These are phyloP conservation scores for Ictidomys tridecemlineatus DNA, from an alignment of 2,113 vertebrate species.

Conservation along the genomic window DNA sequence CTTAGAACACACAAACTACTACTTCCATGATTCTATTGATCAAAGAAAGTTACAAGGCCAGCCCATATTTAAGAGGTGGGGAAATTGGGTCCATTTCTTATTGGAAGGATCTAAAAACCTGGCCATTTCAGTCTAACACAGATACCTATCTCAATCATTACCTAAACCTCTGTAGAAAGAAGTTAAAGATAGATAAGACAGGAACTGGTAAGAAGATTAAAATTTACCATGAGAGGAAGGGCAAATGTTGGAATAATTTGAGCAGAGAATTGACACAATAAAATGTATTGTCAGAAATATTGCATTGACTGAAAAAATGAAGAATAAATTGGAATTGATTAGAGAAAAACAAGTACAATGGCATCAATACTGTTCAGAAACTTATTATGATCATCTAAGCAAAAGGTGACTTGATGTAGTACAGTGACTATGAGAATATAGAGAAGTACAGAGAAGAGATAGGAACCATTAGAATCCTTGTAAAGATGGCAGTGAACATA, in stretches of 20 bases:
- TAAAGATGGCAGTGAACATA: background rate
- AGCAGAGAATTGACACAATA: background rate
- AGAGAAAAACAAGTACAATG: background rate
- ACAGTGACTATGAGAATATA: background rate
- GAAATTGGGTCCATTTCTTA: background rate
- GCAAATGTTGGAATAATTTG: constrained; percentile 9
- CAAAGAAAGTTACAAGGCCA: background rate
- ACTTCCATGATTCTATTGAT: background rate
- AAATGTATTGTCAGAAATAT: constrained; percentile 34
- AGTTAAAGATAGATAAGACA: background rate
- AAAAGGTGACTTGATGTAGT: background rate
- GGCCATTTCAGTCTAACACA: background rate
- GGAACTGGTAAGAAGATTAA: constrained; percentile 48
- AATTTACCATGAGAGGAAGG: background rate
- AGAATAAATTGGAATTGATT: constrained; percentile 38
- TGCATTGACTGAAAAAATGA: background rate
- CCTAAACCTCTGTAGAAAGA: background rate
- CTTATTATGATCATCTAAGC: background rate
- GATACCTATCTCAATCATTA: background rate
- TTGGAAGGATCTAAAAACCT: background rate
- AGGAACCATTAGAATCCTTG: background rate
- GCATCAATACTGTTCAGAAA: background rate
- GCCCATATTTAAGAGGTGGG: background rate
- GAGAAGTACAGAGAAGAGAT: background rate
- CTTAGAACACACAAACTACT: background rate